phyloP scores from a whole-genome alignment of 2,113 vertebrate species.

The Heterotilapia buettikoferi region DNA sequence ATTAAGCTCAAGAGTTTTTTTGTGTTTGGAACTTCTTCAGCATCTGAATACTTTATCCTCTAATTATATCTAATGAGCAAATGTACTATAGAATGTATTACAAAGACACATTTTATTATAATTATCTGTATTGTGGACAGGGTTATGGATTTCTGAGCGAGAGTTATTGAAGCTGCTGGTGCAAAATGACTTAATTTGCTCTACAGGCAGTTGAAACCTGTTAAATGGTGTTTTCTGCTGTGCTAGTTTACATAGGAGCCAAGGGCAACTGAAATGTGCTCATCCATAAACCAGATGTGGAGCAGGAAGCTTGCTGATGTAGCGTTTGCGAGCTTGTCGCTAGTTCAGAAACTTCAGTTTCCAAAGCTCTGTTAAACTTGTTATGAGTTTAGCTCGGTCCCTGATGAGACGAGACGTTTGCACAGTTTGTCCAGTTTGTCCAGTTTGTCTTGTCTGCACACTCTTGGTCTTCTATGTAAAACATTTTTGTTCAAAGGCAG shows the following conservation, averaged over 20 bases:
- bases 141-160: neutral
- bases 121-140: neutral
- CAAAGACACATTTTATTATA: neutral
- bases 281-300: neutral
- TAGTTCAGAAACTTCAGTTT: neutral
- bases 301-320: neutral
- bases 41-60: neutral
- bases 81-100: neutral
- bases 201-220: neutral
- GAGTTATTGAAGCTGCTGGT: neutral
- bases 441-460: neutral
- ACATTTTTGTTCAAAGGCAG: neutral
- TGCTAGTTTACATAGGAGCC: neutral
- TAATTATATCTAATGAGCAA: neutral
- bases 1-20: neutral
- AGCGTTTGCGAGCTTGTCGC: rapidly evolving
- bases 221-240: neutral
- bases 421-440: neutral
- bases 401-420: neutral
- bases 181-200: neutral
- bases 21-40: neutral
- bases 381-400: neutral
- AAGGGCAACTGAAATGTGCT: rapidly evolving
- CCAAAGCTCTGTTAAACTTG: neutral
- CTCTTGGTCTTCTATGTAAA: neutral